Base-by-base conservation (phyloP, 2,888 invertebrate genomes). In the Drosophila fungiperda region DNA sequence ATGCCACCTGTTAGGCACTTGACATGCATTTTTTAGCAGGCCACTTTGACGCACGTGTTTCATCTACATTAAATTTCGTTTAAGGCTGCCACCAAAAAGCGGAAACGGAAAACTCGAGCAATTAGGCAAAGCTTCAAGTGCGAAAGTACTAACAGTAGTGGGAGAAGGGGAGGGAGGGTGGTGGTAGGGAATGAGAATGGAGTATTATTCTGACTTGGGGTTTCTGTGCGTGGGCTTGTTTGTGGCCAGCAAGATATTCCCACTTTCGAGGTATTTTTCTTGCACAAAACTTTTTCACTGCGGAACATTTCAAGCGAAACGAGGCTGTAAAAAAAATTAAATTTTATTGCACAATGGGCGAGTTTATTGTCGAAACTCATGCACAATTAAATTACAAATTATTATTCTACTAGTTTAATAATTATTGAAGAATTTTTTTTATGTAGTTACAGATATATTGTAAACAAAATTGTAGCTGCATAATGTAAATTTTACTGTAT, bases 11-110 rank as follows among this genome's bases (percentile, higher is more conserved):
- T 78, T 81, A 81, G 59, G 61, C 72, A 68, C 60, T 80, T 69
- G 68, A 71, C 74, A 78, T 78, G 72, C 77, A 71, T 77, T 72
- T 84, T 81, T 81, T 48, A 84, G 40, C 58, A 68, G 45, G 42
- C 32, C 57, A 64, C 77, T 38, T 73, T 71, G 68, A 49, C 55
- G 76, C 87, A 84, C 75, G 70, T 83, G 78, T 78, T 89, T 87
- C 84, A 78, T 76, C 87, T 73, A 79, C 82, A 89, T 85, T 82
- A 87, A 87, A 80, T 87, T 89, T 82, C 82, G 82, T 84, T 89
- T 82, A 85, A 57, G 68, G 60, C 33, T 38, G 63, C 45, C 38
- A 20, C 29, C 38, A 20, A 23, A 35, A 61, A 33, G 36, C 68
- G 75, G 42, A 62, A 52, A 38, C 54, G 50, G 49, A 59, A 78